phyloP scores from a whole-genome alignment of 1,140 invertebrate species.

The Melitaea cinxia region DNA sequence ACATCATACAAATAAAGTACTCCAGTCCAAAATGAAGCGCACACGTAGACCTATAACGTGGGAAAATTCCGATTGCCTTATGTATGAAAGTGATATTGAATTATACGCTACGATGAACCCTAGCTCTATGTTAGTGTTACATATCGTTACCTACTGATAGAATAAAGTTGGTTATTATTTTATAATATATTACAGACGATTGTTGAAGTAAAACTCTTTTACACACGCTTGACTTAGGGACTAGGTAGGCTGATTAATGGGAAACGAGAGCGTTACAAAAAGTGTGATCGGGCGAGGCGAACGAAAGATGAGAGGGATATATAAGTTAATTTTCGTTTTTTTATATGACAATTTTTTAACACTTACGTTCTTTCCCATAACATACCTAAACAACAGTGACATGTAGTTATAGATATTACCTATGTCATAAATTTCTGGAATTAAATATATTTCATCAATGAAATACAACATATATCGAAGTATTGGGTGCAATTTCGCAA shows the following conservation, averaged over 20 bases:
- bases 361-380: no score
- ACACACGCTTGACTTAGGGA: no score
- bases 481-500: neutral
- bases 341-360: no score
- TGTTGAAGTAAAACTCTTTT: no score
- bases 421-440: neutral
- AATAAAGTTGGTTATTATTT: neutral
- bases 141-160: neutral
- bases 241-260: no score
- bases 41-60: constrained; percentile 46
- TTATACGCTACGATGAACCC: neutral
- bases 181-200: no score
- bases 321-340: no score
- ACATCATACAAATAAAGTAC: constrained; percentile 55
- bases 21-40: constrained; percentile 32
- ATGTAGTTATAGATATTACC: no score
- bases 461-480: neutral
- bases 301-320: no score
- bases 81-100: constrained; percentile 16
- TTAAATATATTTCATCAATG: neutral
- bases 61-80: constrained; percentile 51
- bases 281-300: no score
- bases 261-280: no score
- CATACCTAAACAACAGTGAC: no score
- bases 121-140: neutral